Conservation (phyloP, 2,797 vertebrate genomes). For the Odontamblyopus rebecca region DNA sequence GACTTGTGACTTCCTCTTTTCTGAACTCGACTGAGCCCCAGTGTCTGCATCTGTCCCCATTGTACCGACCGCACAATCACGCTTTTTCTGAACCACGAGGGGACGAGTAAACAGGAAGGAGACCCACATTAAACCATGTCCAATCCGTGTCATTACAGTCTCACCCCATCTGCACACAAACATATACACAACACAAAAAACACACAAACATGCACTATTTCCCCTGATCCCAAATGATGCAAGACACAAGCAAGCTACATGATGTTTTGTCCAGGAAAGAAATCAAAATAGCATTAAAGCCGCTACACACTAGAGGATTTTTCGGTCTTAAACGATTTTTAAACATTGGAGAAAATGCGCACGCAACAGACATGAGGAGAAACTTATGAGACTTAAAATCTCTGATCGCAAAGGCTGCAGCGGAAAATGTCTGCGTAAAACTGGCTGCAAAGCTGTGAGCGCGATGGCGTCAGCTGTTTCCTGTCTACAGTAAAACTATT, state of each 20-base stretch:
- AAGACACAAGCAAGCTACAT: background rate
- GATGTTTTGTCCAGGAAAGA: background rate
- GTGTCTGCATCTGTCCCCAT: constrained; percentile 41
- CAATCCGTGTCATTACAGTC: constrained; percentile 8
- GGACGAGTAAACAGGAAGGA: constrained; percentile 18
- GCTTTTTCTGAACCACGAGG: constrained; percentile 42
- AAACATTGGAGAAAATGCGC: too few species aligned
- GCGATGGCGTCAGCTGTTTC: too few species aligned
- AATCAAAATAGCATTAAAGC: too few species aligned
- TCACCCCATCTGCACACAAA: background rate
- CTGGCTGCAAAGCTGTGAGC: too few species aligned
- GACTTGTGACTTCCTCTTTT: constrained; percentile 34
- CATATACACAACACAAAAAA: constrained; percentile 3
- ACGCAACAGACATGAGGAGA: too few species aligned
- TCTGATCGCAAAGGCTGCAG: too few species aligned
- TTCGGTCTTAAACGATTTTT: too few species aligned
- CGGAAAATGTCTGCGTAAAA: too few species aligned
- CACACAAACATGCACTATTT: background rate
- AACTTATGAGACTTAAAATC: too few species aligned
- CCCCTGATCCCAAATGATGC: background rate
- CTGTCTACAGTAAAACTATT: too few species aligned
- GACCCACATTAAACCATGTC: constrained; percentile 11
- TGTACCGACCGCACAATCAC: constrained; percentile 52
- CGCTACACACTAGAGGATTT: too few species aligned
- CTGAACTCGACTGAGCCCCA: constrained; percentile 23